A percentile compares a stretch with the other conserved stretches of the same genome.
Evolutionary conservation across 2,888 invertebrate species (phyloP).

Genomic region (Chrysolina oricalcia): DNA sequence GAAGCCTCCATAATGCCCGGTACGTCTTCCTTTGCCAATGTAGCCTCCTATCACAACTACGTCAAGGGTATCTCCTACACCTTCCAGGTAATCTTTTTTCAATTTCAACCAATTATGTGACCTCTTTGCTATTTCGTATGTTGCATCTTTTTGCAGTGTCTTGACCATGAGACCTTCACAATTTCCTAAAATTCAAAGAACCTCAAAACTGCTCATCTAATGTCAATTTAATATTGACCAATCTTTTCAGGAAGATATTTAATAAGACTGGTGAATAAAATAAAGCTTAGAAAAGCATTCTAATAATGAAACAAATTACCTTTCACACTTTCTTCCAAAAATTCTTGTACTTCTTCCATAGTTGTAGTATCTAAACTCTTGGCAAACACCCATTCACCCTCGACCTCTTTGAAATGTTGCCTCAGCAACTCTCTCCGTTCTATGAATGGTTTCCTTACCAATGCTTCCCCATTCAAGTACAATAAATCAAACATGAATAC

Average conservation of each 20-base stretch:
- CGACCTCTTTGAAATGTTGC: conserved; percentile 80
- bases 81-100: conserved; percentile 98
- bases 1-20: conserved; percentile 96
- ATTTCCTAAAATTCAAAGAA: conserved; percentile 77
- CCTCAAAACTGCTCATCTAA: no score
- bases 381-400: conserved; percentile 93
- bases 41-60: conserved; percentile 97
- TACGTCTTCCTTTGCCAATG: conserved; percentile 92
- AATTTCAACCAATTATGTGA: conserved; percentile 96
- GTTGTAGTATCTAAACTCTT: conserved; percentile 85
- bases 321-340: conserved; percentile 95
- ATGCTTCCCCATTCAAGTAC: conserved; percentile 89
- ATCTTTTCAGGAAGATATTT: no score
- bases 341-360: conserved; percentile 94
- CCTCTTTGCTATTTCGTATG: conserved; percentile 97
- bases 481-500: conserved; percentile 97
- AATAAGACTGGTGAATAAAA: no score
- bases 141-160: conserved; percentile 89
- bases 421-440: conserved; percentile 83
- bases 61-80: conserved; percentile 97
- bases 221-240: neutral
- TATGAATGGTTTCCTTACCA: conserved; percentile 85
- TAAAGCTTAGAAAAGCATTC: no score
- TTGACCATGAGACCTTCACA: conserved; percentile 99
- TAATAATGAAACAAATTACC: conserved; percentile 70